Conservation (phyloP, 2,113 vertebrate genomes). For the Andinoacara biseriatus region DNA sequence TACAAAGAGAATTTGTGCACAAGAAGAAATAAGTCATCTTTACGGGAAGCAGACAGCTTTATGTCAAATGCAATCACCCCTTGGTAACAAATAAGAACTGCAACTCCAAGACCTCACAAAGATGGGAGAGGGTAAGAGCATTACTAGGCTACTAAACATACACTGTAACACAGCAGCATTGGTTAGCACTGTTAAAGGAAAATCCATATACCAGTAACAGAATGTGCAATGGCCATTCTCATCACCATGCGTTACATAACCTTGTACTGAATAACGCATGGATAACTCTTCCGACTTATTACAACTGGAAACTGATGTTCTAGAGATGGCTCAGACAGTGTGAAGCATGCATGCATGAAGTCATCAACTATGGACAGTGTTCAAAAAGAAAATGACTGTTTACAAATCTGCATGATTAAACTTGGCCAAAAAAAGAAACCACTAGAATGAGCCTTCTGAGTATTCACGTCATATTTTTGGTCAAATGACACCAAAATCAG, state of each 20-base stretch:
- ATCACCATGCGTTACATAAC: not conserved
- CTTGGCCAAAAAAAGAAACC: not conserved
- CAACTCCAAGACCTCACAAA: not conserved
- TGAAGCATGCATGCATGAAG: not conserved
- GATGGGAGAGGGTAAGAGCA: not conserved
- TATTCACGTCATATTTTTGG: not conserved
- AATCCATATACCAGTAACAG: not conserved
- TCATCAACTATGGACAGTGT: not conserved
- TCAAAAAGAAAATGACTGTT: not conserved
- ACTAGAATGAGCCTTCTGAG: not conserved
- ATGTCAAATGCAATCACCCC: not conserved
- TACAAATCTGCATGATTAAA: not conserved
- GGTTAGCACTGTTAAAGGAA: not conserved
- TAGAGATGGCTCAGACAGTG: not conserved
- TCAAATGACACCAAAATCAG: not conserved
- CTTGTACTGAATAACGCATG: not conserved
- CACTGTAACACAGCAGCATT: not conserved
- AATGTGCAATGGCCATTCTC: not conserved
- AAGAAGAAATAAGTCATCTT: too few relatives aligned
- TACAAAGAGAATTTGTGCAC: too few relatives aligned
- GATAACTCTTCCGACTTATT: not conserved
- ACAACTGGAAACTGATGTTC: not conserved
- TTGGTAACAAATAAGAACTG: not conserved
- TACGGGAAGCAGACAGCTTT: not conserved
- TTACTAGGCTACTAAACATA: not conserved